Evolutionary conservation across 64 coral and sea anemone genomes (phyloP).

Genomic region (Anthopleura sola): DNA sequence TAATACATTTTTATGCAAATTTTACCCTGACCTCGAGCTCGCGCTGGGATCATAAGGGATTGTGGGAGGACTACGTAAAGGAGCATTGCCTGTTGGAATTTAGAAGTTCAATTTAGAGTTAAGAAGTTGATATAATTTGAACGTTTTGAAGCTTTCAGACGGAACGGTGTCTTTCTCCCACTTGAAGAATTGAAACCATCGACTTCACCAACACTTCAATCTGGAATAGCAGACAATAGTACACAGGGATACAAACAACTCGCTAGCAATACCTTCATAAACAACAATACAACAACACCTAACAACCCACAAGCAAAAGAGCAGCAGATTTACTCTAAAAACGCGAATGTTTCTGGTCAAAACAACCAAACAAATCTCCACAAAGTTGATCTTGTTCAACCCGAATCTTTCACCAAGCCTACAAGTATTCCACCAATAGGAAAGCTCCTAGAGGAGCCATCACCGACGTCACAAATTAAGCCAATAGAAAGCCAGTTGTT

Average conservation of each 20-base stretch:
- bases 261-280: background rate
- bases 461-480: conserved; percentile 49
- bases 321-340: background rate
- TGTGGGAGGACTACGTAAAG: too few species aligned
- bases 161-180: background rate
- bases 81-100: too few species aligned
- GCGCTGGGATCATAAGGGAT: too few species aligned
- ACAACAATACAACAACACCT: background rate
- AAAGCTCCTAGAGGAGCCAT: conserved; percentile 2
- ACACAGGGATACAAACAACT: background rate
- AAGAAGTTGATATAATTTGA: background rate
- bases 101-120: too few species aligned
- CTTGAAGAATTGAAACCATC: too few species aligned
- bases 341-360: background rate
- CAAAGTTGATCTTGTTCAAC: conserved; percentile 18
- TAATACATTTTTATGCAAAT: too few species aligned
- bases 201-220: too few species aligned
- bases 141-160: background rate
- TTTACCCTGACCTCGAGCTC: too few species aligned
- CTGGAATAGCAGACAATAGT: background rate
- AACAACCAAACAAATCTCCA: background rate
- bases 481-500: conserved; percentile 51
- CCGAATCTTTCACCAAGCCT: conserved; percentile 43
- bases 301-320: background rate
- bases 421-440: conserved; percentile 57